These are phyloP conservation scores for Euwallacea fornicatus DNA, from an alignment of 1,140 invertebrate genomes.

Conservation along the genomic window DNA sequence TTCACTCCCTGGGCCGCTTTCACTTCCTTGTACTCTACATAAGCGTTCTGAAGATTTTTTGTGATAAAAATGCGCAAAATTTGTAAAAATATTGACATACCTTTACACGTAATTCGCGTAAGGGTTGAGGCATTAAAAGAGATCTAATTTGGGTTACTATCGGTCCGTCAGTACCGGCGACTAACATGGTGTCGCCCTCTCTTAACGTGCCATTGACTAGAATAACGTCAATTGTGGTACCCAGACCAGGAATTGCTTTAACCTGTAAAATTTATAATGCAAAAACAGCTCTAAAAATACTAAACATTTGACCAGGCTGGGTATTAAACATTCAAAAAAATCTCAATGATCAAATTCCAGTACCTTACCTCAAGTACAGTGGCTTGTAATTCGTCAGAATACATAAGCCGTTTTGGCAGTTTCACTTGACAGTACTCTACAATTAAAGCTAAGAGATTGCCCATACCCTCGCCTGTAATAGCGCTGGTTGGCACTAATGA, in stretches of 20 bases:
- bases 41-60: constrained; percentile 73
- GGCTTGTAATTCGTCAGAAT: constrained; percentile 91
- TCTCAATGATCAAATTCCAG: too few species aligned
- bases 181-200: constrained; percentile 92
- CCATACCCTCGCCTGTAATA: constrained; percentile 96
- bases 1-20: constrained; percentile 97
- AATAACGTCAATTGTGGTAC: constrained; percentile 98
- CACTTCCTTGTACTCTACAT: constrained; percentile 94
- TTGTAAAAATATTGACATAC: constrained; percentile 56
- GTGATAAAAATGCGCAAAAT: neutral
- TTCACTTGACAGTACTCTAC: constrained; percentile 90
- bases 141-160: constrained; percentile 97
- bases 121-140: constrained; percentile 94
- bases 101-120: constrained; percentile 97
- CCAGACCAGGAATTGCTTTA: constrained; percentile 95
- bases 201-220: constrained; percentile 92
- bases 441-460: constrained; percentile 92
- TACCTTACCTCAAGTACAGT: constrained; percentile 91
- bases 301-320: too few species aligned
- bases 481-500: constrained; percentile 98
- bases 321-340: too few species aligned
- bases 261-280: constrained; percentile 14
- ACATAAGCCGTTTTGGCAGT: constrained; percentile 88
- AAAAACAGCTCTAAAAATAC: too few species aligned
- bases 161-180: constrained; percentile 97